Percentiles rank a stretch among this genome's conserved stretches.
phyloP scores from a whole-genome alignment of 2,888 invertebrate species.

The Byasa hedistus region DNA sequence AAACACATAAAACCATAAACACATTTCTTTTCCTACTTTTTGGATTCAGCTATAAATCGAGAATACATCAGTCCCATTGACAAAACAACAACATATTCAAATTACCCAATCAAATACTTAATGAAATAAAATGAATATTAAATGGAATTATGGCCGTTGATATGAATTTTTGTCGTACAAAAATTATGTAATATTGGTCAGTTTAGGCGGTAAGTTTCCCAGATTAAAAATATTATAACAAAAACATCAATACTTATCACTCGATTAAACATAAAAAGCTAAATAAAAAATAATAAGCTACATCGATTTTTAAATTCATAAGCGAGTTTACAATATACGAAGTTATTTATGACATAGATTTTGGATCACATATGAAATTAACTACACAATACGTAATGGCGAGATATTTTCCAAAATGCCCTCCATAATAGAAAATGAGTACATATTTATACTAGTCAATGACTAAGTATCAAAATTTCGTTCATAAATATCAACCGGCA shows the following conservation, averaged over 20 bases:
- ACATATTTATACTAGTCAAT: constrained; percentile 28
- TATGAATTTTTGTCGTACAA: too few relatives aligned
- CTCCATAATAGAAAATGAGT: constrained; percentile 30
- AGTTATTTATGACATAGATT: constrained; percentile 39
- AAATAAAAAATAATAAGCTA: constrained; percentile 47
- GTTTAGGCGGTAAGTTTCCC: constrained; percentile 17
- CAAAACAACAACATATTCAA: too few relatives aligned
- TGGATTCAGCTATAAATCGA: too few relatives aligned
- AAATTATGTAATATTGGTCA: too few relatives aligned
- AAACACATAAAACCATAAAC: constrained; percentile 6
- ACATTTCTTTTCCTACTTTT: neutral
- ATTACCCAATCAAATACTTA: too few relatives aligned
- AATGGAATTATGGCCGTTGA: too few relatives aligned
- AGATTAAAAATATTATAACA: constrained; percentile 25
- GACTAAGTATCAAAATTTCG: neutral
- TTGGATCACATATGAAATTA: constrained; percentile 1
- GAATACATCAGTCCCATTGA: too few relatives aligned
- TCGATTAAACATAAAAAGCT: constrained; percentile 36
- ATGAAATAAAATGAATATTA: too few relatives aligned
- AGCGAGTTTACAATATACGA: constrained; percentile 38
- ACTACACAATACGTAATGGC: constrained; percentile 14
- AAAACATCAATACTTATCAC: constrained; percentile 23
- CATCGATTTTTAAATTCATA: constrained; percentile 36
- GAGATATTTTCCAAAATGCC: constrained; percentile 40
- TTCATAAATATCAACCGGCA: constrained; percentile 33